These are phyloP conservation scores for Steatocranus sp. DNA, from an alignment of 2,797 vertebrate genomes.

Conservation along the genomic window DNA sequence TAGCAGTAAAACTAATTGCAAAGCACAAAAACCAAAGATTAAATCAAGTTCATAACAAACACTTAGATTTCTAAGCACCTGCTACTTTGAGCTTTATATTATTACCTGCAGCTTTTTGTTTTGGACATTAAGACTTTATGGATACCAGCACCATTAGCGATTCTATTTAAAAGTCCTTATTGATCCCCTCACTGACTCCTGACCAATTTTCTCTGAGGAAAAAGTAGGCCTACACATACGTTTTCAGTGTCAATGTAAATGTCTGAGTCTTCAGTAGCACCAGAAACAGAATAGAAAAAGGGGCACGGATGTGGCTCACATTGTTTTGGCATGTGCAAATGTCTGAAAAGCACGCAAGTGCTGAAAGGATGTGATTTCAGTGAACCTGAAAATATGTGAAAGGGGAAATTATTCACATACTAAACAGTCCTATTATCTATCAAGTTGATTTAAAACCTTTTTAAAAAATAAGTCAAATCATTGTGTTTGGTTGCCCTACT, in stretches of 20 bases:
- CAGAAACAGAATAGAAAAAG: background rate
- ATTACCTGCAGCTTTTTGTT: background rate
- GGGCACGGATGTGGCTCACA: background rate
- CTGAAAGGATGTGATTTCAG: background rate
- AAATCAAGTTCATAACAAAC: background rate
- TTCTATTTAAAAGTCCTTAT: background rate
- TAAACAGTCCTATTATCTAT: background rate
- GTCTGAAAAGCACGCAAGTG: background rate
- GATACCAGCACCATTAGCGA: background rate
- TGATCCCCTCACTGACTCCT: background rate
- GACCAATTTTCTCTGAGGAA: background rate
- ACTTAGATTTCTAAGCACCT: background rate
- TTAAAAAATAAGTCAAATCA: background rate
- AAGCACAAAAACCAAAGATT: background rate
- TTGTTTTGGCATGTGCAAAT: background rate
- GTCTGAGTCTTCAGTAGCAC: background rate
- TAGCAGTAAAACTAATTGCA: background rate
- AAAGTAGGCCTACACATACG: background rate
- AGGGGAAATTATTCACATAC: background rate
- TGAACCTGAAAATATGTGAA: background rate
- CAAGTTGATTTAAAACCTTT: background rate
- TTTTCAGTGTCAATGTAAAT: background rate
- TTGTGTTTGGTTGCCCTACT: background rate
- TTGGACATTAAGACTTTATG: background rate
- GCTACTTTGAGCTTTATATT: background rate